Percentiles rank a stretch among this genome's conserved stretches.
phyloP scores from a whole-genome alignment of 2,113 vertebrate species.

The Lepidothrix coronata region DNA sequence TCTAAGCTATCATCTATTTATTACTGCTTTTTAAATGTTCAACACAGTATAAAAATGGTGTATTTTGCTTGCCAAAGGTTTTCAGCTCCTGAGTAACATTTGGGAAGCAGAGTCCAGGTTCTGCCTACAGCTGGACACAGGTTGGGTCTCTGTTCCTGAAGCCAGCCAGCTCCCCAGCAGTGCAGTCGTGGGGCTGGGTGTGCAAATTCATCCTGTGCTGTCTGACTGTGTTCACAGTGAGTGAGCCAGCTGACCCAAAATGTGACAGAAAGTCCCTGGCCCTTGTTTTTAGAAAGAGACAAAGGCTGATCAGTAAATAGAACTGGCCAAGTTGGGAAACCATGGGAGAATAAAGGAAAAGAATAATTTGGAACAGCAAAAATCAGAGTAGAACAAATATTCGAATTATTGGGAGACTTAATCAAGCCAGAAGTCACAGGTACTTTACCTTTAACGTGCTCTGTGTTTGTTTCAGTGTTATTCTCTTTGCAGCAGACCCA shows the following conservation, averaged over 20 bases:
- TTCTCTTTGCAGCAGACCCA: not conserved
- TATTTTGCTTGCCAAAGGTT: conserved; percentile 11
- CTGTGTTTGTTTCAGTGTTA: not conserved
- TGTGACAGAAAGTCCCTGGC: not conserved
- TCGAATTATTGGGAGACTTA: not conserved
- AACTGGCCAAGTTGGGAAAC: not conserved
- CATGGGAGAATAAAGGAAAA: not conserved
- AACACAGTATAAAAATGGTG: not conserved
- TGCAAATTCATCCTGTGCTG: not conserved
- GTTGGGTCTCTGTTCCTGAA: not conserved
- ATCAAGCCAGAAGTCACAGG: not conserved
- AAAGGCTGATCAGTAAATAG: not conserved
- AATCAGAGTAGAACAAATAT: not conserved
- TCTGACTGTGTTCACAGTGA: not conserved
- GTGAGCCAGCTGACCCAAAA: not conserved
- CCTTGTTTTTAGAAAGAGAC: not conserved
- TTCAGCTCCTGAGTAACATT: conserved; percentile 23
- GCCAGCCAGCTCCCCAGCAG: not conserved
- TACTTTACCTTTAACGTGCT: not conserved
- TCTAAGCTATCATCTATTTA: conserved; percentile 76
- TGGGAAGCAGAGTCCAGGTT: not conserved
- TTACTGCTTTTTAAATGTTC: conserved; percentile 70
- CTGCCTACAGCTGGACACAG: not conserved
- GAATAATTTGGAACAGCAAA: not conserved
- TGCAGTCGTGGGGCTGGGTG: not conserved